Conservation (phyloP, 2,888 invertebrate species). For the Cinara cedri region DNA sequence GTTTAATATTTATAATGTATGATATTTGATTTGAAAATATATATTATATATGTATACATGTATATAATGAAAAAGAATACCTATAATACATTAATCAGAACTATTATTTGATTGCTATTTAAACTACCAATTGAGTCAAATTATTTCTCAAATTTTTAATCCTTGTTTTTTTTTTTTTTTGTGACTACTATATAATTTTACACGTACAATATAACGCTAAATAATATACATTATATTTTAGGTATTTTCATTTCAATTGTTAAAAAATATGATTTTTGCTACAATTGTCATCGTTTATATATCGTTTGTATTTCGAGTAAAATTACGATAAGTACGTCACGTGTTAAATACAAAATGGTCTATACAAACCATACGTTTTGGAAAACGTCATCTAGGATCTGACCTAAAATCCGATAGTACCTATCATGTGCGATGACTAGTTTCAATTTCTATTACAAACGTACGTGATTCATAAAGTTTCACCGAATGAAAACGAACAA, state of each 20-base stretch:
- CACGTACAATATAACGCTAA: background rate
- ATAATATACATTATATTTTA: background rate
- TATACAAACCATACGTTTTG: slow-evolving; percentile 8
- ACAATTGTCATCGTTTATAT: slow-evolving; percentile 7
- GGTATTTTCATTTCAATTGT: slow-evolving; percentile 8
- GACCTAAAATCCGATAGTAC: slow-evolving; percentile 30
- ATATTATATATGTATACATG: too few species aligned
- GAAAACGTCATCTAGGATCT: slow-evolving; percentile 36
- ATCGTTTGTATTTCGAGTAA: background rate
- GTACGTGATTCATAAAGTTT: slow-evolving; percentile 46
- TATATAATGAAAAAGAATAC: too few species aligned
- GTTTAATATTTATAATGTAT: too few species aligned
- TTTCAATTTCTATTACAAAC: slow-evolving; percentile 45
- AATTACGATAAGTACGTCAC: background rate
- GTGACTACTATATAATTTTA: too few species aligned
- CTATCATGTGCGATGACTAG: slow-evolving; percentile 21
- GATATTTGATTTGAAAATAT: too few species aligned
- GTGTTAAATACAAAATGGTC: background rate
- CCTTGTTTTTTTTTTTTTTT: too few species aligned
- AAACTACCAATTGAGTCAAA: too few species aligned
- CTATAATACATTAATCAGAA: too few species aligned
- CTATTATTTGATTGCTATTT: too few species aligned
- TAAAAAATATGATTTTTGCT: background rate
- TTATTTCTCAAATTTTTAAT: too few species aligned
- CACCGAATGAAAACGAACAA: slow-evolving; percentile 54